These are phyloP conservation scores for Sinocyclocheilus rhinocerous DNA, from an alignment of 2,113 vertebrate species.

Conservation along the genomic window DNA sequence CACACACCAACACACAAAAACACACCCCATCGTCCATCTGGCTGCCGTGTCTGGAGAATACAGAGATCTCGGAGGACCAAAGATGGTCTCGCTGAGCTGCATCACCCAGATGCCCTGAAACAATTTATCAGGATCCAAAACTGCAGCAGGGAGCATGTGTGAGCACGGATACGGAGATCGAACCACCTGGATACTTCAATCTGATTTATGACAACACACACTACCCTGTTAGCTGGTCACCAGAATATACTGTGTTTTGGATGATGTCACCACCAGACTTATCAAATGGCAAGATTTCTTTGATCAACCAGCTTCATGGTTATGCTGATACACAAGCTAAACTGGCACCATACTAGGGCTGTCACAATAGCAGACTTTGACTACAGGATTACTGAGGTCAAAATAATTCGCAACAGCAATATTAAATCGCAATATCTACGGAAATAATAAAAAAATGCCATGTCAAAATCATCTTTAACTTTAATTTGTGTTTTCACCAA, in stretches of 20 bases:
- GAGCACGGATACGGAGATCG: neutral
- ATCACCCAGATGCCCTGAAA: constrained; percentile 38
- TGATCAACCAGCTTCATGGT: neutral
- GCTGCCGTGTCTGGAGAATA: constrained; percentile 72
- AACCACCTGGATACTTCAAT: constrained; percentile 34
- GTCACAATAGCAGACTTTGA: neutral
- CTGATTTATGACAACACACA: constrained; percentile 13
- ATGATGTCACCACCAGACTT: neutral
- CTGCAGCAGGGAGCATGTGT: neutral
- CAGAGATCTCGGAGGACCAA: constrained; percentile 59
- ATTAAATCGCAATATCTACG: too few species aligned
- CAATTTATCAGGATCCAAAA: constrained; percentile 26
- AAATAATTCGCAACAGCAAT: neutral
- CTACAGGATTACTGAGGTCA: neutral
- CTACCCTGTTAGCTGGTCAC: neutral
- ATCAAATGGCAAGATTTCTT: neutral
- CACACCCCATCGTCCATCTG: constrained; percentile 71
- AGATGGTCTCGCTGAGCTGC: constrained; percentile 33
- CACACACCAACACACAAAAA: constrained; percentile 33
- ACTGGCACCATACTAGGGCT: neutral
- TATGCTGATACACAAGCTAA: neutral
- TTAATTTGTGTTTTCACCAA: too few species aligned
- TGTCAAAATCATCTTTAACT: too few species aligned
- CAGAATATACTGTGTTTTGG: neutral
- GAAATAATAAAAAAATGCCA: too few species aligned